phyloP scores from a whole-genome alignment of 2,113 vertebrate genomes.

The Monopterus albus region DNA sequence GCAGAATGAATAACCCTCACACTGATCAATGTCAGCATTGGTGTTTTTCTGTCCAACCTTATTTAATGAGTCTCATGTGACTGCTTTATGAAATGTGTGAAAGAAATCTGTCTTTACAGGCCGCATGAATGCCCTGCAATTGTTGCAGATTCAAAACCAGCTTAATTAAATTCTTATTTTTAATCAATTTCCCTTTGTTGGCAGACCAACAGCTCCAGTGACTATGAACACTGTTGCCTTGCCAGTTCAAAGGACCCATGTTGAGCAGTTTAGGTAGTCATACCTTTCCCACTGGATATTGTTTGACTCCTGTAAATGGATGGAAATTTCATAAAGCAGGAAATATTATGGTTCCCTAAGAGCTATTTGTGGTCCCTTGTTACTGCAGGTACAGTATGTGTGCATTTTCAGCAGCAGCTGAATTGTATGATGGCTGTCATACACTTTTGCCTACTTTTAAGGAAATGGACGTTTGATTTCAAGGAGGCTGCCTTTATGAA shows the following conservation, averaged over 20 bases:
- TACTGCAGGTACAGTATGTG: slow-evolving; percentile 30
- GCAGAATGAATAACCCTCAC: slow-evolving; percentile 51
- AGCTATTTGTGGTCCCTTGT: slow-evolving; percentile 49
- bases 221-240: slow-evolving; percentile 58
- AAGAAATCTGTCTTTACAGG: slow-evolving; percentile 57
- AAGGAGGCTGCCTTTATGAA: slow-evolving; percentile 53
- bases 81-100: slow-evolving; percentile 66
- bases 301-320: slow-evolving; percentile 57
- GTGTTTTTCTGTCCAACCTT: slow-evolving; percentile 58
- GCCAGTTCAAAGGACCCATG: slow-evolving; percentile 64
- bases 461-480: slow-evolving; percentile 58
- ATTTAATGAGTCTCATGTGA: slow-evolving; percentile 81
- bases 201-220: slow-evolving; percentile 53
- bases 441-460: slow-evolving; percentile 20
- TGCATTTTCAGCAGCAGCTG: slow-evolving; percentile 37
- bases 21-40: slow-evolving; percentile 75
- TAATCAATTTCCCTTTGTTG: slow-evolving; percentile 73
- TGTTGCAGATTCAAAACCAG: slow-evolving; percentile 70
- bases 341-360: slow-evolving; percentile 54
- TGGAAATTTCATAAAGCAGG: slow-evolving; percentile 58
- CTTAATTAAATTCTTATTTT: slow-evolving; percentile 76
- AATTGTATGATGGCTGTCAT: slow-evolving; percentile 56
- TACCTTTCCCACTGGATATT: slow-evolving; percentile 57
- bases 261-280: slow-evolving; percentile 68
- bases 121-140: slow-evolving; percentile 54